phyloP scores from a whole-genome alignment of 2,113 vertebrate genomes.

The Pomatostomus ruficeps region DNA sequence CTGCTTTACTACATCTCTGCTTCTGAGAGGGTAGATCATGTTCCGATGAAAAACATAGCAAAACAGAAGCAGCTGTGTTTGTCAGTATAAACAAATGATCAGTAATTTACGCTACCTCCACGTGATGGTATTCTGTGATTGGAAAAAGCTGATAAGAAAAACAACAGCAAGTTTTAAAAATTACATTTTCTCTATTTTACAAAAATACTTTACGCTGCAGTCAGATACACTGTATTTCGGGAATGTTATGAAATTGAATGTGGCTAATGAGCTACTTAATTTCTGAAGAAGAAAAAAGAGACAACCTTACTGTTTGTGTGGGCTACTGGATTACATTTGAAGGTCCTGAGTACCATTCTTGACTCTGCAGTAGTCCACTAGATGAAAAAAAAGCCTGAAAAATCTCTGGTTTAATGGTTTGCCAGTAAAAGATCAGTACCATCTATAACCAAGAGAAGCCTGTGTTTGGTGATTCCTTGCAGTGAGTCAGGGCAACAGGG shows the following conservation, averaged over 20 bases:
- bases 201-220: neutral
- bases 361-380: neutral
- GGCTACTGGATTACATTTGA: neutral
- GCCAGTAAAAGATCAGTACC: neutral
- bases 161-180: neutral
- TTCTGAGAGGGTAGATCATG: neutral
- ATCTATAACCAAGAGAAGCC: neutral
- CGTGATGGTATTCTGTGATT: neutral
- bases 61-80: neutral
- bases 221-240: neutral
- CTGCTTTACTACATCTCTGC: neutral
- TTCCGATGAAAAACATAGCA: neutral
- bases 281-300: neutral
- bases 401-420: neutral
- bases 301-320: neutral
- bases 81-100: neutral
- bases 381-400: neutral
- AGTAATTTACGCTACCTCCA: neutral
- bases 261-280: neutral
- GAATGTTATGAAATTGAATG: neutral
- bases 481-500: neutral
- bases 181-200: neutral
- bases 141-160: neutral
- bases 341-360: neutral
- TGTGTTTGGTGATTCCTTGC: neutral